phyloP scores from a whole-genome alignment of 2,113 vertebrate species.

The Micronisus gabar region DNA sequence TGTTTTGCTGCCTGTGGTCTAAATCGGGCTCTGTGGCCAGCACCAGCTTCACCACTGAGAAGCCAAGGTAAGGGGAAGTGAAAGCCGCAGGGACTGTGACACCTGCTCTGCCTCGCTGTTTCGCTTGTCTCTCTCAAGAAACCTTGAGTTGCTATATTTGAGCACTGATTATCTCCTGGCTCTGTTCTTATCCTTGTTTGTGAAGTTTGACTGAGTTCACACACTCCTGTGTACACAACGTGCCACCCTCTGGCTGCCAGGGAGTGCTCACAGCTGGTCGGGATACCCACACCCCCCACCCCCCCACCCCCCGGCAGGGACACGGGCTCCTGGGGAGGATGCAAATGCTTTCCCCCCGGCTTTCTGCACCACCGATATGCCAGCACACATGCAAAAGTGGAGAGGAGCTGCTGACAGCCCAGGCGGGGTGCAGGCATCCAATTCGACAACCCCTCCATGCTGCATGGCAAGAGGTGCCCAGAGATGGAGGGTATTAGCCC shows the following conservation, averaged over 20 bases:
- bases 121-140: not conserved
- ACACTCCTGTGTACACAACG: not conserved
- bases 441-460: rapidly evolving
- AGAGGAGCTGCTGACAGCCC: not conserved
- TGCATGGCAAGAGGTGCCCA: not conserved
- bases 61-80: not conserved
- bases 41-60: not conserved
- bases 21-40: not conserved
- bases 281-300: not conserved
- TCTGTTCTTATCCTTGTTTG: slow-evolving; percentile 57
- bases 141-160: slow-evolving; percentile 60
- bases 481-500: too few species aligned
- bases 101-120: not conserved
- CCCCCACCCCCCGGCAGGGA: not conserved
- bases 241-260: not conserved
- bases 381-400: rapidly evolving
- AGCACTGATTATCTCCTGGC: not conserved
- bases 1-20: not conserved
- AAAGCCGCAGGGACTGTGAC: not conserved
- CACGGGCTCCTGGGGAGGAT: rapidly evolving
- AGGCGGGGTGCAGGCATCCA: rapidly evolving
- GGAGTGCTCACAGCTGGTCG: not conserved
- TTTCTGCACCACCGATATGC: not conserved
- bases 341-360: not conserved
- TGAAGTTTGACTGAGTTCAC: slow-evolving; percentile 49